These are phyloP conservation scores for Druon quercuslanigerum DNA, from an alignment of 1,140 invertebrate species.

Conservation along the genomic window DNA sequence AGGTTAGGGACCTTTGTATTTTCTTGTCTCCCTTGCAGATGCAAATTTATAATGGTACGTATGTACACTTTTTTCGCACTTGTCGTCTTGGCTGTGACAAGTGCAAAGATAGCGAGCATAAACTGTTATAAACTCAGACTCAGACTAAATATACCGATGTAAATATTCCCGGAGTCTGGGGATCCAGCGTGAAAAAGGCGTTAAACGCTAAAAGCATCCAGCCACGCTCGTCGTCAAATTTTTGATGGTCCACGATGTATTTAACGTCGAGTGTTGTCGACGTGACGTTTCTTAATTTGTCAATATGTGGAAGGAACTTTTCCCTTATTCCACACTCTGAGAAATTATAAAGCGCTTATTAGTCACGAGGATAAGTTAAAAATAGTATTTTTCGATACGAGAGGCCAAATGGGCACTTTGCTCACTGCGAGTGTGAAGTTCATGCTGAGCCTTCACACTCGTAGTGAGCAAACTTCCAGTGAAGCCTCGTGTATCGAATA, in stretches of 20 bases:
- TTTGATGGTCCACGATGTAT: constrained; percentile 37
- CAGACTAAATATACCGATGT: constrained; percentile 64
- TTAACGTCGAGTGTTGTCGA: constrained; percentile 46
- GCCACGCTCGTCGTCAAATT: constrained; percentile 47
- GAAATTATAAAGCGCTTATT: too few relatives aligned
- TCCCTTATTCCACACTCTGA: too few relatives aligned
- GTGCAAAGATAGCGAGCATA: constrained; percentile 54
- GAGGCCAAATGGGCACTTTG: too few relatives aligned
- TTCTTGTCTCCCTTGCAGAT: not conserved
- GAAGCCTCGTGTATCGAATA: too few relatives aligned
- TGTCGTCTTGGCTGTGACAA: constrained; percentile 43
- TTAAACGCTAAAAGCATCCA: constrained; percentile 62
- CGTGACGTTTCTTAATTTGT: constrained; percentile 45
- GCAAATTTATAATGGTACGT: constrained; percentile 38
- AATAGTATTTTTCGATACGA: too few relatives aligned
- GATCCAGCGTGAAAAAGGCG: constrained; percentile 59
- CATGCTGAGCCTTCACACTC: too few relatives aligned
- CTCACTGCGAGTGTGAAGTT: too few relatives aligned
- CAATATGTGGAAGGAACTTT: not conserved
- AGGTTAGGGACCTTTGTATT: too few relatives aligned
- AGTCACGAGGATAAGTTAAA: too few relatives aligned
- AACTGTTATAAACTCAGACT: constrained; percentile 58
- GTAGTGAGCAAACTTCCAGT: too few relatives aligned
- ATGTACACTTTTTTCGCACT: constrained; percentile 18
- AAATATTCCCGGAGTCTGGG: constrained; percentile 55